Base-by-base conservation (phyloP, 2,888 invertebrate species). In the Cantharis rustica region DNA sequence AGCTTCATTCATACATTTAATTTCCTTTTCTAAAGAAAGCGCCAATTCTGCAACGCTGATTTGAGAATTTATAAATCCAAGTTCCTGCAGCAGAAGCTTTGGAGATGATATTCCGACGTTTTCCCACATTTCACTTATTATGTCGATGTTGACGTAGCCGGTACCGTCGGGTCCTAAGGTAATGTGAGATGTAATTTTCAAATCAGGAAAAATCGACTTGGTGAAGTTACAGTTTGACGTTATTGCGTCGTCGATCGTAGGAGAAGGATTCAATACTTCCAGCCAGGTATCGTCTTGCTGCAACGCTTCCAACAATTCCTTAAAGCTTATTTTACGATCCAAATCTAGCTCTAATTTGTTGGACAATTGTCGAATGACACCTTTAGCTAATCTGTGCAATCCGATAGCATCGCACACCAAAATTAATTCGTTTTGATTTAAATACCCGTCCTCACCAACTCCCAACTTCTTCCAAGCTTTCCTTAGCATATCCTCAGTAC, bases 121-220 rank as follows among this genome's bases (percentile, higher is more conserved):
- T 86, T 94, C 94, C 94, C 95, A 95, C 85, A 93, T 90, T 81
- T 94, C 94, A 62, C 92, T 89, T 64, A 95, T 89, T 16, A 89
- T 87, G 72, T 92, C 91, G 16, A 89, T 87, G 74, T 80, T 86
- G 0, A 88, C 85, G 47, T 85, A 80, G 10, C 88, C 88, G 16
- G 86, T 86, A 4, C 83, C 84, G 71, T 83, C 83, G 10, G 83
- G 82, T 2, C 88, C 88, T 75, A 88, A 79, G 10, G 86, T 86
- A n/a, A 88, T 85, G 73, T 86, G 86, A 74, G 88, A 88, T 75
- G 87, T 85, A 71, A 86, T 85, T 80, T 85, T 86, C 11, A 86
- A 81, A 85, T 86, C 63, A 83, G 86, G 82, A 85, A 86, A 80
- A 27, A 81, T 73, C 11, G 81, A 80, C 1, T 90, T 90, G 2